Evolutionary conservation across 1,140 invertebrate species (phyloP), one percentile per base, ranked within the genome.

Genomic region (Neodiprion pinetum): DNA sequence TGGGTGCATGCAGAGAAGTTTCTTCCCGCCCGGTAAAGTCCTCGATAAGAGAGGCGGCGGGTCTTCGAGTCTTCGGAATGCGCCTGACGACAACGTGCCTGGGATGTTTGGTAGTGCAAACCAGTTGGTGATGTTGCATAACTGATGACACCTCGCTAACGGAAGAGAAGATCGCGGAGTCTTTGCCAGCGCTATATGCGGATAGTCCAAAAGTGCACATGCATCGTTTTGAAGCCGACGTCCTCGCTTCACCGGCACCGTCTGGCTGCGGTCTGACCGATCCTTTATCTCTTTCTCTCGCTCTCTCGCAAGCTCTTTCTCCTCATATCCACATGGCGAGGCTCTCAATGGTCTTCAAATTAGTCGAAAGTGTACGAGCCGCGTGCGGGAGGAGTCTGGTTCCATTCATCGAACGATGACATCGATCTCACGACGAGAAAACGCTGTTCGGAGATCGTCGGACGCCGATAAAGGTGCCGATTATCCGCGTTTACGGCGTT

Each of bases 31-130:
- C 9, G 53, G 28, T 61, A 61, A 61, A 61, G 53, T 61, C n/a
- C 53, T 61, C 53, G 53, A 61, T 61, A 61, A 61, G 53, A 61
- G 28, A 40, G 28, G 11, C 53, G 9, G 53, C n/a, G n/a, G 53
- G 53, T 61, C 53, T 61, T 61, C 53, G 53, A 61, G 11, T 61
- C 28, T 40, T 40, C 8, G 53, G 53, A 61, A 61, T 61, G 53
- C 53, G 53, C n/a, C 11, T 61, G 53, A 61, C 28, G 28, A 40
- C 53, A 61, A 61, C 53, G 53, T 61, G 53, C 53, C 53, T 61
- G 53, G 53, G 53, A 61, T 61, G 53, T 61, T 61, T 61, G 53
- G 53, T 61, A 61, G 53, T 61, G 53, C 53, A 61, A 61, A 61
- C 53, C 53, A 61, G 53, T 61, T 61, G 53, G 53, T 61, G 53